Base-by-base conservation (phyloP, 2,113 vertebrate genomes). In the Amia ocellicauda region DNA sequence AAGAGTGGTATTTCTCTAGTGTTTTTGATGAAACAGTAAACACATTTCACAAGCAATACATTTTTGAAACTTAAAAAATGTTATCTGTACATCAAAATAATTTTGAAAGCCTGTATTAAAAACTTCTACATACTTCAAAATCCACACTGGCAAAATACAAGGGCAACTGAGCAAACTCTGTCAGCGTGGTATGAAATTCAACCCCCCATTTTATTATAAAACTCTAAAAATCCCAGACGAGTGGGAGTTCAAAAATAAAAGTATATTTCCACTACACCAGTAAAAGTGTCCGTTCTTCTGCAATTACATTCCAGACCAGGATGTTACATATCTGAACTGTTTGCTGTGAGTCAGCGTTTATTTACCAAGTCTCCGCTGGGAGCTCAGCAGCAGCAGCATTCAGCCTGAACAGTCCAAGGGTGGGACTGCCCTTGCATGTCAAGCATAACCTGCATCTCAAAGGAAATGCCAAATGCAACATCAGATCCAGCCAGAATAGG, bases 391-490 rank as follows among this genome's bases (percentile, higher is more conserved):
- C 13, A 47, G n/a, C 13, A 47, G 13, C 10, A 17, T 19, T 5
- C 45, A 47, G 45, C n/a, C 16, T 4, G 16, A 17, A 17, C n/a
- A 76, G 69, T 64, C 56, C 62, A 69, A 74, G 78, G 78, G 69
- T 74, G 76, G 74, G 40, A 75, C 78, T 76, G 78, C 74, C 79
- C 69, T 86, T 45, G 81, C 83, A 85, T 80, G 82, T 84, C 84
- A 85, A 84, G 82, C 75, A 68, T 78, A 78, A 78, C 82, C 83
- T 67, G 82, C 81, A 76, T 76, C 82, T 83, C 78, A 73, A 77
- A 86, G 83, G 80, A 83, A 76, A 84, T 87, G 87, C 86, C 87
- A 89, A 89, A 85, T 83, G 84, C 80, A 86, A 86, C 82, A 89
- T 78, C 73, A 80, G 77, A 77, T 68, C 24, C 22, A 16, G 81